phyloP scores from a whole-genome alignment of 2,113 vertebrate species.

The Chelonoidis abingdonii region DNA sequence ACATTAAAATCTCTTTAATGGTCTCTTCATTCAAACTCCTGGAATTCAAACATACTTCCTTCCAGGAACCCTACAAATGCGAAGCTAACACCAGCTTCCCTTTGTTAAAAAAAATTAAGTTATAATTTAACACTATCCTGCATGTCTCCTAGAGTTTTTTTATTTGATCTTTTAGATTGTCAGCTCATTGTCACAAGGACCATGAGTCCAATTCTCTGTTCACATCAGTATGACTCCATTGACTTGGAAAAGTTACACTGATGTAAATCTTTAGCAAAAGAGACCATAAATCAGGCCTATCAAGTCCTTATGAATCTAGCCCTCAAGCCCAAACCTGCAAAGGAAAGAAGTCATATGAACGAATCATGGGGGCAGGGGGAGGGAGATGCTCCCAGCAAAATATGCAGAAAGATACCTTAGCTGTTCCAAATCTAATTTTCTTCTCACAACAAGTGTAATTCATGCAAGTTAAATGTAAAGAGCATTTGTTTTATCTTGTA shows the following conservation, averaged over 20 bases:
- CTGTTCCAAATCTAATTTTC: not conserved
- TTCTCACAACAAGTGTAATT: not conserved
- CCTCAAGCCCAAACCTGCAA: no score
- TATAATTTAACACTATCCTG: no score
- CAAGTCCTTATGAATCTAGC: no score
- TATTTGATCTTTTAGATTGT: not conserved
- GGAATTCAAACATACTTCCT: no score
- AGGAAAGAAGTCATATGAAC: not conserved
- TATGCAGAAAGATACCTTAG: not conserved
- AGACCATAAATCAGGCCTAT: no score
- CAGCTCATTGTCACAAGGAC: not conserved
- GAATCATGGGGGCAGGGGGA: not conserved
- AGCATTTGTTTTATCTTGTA: not conserved
- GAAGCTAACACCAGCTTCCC: no score
- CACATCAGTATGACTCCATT: not conserved
- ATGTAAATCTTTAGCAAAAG: no score
- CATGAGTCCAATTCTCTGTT: not conserved
- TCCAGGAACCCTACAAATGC: no score
- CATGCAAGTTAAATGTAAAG: not conserved
- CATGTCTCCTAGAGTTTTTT: no score
- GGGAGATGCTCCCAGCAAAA: not conserved
- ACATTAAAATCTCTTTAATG: no score
- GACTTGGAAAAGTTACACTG: not conserved
- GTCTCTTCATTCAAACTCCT: no score
- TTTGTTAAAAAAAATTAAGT: no score